Base-by-base conservation (phyloP, 2,888 invertebrate genomes). In the Desoria tigrina region DNA sequence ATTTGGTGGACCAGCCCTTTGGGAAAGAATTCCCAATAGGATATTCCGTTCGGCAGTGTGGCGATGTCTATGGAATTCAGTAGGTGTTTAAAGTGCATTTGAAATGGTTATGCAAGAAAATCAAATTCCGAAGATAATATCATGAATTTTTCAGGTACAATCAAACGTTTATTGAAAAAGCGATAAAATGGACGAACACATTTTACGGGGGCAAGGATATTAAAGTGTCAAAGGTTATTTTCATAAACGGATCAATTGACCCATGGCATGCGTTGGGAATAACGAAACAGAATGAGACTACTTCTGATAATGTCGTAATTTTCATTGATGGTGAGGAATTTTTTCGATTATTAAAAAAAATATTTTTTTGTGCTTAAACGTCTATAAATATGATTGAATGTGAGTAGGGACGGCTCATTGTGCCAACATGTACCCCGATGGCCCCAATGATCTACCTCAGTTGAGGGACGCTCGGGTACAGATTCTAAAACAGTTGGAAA, bases 401-500 rank as follows among this genome's bases (percentile, higher is more conserved):
- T 45, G 4, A 56, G 81, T 78, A 91, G 93, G 92, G 45, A 92
- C 94, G n/a, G 94, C 94, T 6, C 94, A 95, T 79, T 95, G 94
- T 80, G 94, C 94, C 1, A 90, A 94, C 79, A 92, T 94, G 92
- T 94, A 75, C 51, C 75, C 75, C 0, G 66, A 63, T 42, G 58
- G 72, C 26, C 65, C 66, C 51, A 72, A 65, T 1, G 94, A 95
- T 81, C 81, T 84, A 3, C 86, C 86, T 0, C 84, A 87, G 62
- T 81, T 94, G 66, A 83, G 82, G 39, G 82, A 83, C 53, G 92
- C 93, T 0, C 85, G 94, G 62, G 79, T 84, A 32, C 80, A 85
- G 78, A 85, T 92, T 74, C 81, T 82, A 37, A 77, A 82, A 61
- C 81, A 85, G 26, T 84, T 90, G 58, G 82, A 80, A 6, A 77